These are phyloP conservation scores for Hydrotaea cyrtoneurina DNA, from an alignment of 2,888 invertebrate genomes.

Conservation along the genomic window DNA sequence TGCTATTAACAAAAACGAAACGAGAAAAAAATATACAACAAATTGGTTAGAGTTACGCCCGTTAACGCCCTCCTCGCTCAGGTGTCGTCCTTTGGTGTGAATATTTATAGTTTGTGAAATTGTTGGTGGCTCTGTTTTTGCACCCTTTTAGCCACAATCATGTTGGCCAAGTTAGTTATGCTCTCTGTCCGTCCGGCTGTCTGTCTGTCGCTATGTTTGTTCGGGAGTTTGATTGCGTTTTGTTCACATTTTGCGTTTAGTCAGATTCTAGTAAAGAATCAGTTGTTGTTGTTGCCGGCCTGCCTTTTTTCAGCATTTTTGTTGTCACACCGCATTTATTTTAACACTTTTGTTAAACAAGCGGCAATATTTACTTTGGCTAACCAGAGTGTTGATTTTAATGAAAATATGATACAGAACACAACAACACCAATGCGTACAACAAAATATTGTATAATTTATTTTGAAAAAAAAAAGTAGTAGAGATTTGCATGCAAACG, in stretches of 20 bases:
- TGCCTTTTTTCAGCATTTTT: not conserved
- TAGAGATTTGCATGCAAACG: too few relatives aligned
- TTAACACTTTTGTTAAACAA: conserved; percentile 68
- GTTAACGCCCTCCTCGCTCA: conserved; percentile 46
- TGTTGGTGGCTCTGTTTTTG: conserved; percentile 15
- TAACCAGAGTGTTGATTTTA: conserved; percentile 73
- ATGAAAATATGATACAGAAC: conserved; percentile 57
- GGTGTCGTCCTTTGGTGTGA: conserved; percentile 17
- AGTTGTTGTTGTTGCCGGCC: conserved; percentile 14
- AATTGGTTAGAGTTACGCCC: conserved; percentile 67
- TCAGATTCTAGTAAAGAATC: conserved; percentile 57
- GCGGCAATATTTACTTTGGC: conserved; percentile 72
- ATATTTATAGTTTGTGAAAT: conserved; percentile 34
- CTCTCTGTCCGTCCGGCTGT: conserved; percentile 22
- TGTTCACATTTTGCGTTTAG: conserved; percentile 62
- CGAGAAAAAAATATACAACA: conserved; percentile 37
- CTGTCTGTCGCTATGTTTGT: too few relatives aligned
- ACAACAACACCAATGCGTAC: conserved; percentile 22
- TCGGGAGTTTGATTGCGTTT: conserved; percentile 21
- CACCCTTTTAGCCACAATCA: conserved; percentile 12
- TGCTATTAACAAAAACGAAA: not conserved
- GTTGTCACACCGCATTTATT: conserved; percentile 57
- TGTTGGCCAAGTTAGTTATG: conserved; percentile 32
- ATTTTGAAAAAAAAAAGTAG: not conserved
- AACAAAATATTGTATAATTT: conserved; percentile 29